phyloP scores from a whole-genome alignment of 2,888 invertebrate genomes.

The Heliconius aoede region DNA sequence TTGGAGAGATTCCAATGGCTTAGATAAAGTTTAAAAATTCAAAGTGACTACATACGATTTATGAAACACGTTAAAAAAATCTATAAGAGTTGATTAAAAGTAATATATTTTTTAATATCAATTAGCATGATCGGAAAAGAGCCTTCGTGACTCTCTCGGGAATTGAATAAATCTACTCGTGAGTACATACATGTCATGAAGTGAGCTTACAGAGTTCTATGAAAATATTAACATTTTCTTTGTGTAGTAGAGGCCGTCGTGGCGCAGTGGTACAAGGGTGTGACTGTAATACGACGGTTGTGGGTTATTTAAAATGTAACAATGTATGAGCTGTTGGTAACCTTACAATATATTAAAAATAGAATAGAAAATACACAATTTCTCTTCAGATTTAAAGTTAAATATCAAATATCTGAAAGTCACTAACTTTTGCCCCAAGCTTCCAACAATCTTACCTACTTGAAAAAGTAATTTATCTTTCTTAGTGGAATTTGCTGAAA shows the following conservation, averaged over 20 bases:
- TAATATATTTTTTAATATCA: background rate
- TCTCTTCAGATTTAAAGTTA: background rate
- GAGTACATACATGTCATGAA: background rate
- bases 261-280: no score
- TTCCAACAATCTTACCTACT: background rate
- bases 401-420: background rate
- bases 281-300: no score
- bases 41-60: background rate
- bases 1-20: background rate
- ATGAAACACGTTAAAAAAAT: background rate
- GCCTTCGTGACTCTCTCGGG: background rate
- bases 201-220: background rate
- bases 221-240: background rate
- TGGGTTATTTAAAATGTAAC: no score
- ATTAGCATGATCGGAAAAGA: background rate
- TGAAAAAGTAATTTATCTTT: slow-evolving; percentile 1
- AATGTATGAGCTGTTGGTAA: no score
- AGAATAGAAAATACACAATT: background rate
- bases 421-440: background rate
- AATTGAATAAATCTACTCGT: no score
- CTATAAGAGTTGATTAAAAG: background rate
- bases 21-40: background rate
- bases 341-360: no score
- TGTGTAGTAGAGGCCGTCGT: no score
- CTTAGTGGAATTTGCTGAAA: background rate